phyloP scores from a whole-genome alignment of 2,797 vertebrate species.

The Aldrovandia affinis region DNA sequence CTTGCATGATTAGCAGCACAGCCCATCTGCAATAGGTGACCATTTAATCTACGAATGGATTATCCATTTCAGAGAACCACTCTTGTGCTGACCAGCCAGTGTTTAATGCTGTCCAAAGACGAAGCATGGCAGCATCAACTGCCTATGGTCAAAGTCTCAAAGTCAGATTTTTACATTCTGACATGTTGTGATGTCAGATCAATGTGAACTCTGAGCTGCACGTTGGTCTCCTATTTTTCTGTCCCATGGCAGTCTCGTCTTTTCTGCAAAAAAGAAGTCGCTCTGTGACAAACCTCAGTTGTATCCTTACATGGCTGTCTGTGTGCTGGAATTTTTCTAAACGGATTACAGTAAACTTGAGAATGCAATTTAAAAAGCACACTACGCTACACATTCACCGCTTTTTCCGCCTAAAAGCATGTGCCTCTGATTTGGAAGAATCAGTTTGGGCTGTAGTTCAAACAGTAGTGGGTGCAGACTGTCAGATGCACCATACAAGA shows the following conservation, averaged over 20 bases:
- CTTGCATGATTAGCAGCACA: not conserved
- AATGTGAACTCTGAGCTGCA: not conserved
- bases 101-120: not conserved
- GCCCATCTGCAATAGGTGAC: not conserved
- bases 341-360: slow-evolving; percentile 28
- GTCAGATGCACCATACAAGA: not conserved
- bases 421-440: not conserved
- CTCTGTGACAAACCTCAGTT: not conserved
- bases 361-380: slow-evolving; percentile 20
- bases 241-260: not conserved
- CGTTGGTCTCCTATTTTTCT: not conserved
- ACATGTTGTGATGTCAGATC: slow-evolving; percentile 15
- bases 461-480: not conserved
- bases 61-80: not conserved
- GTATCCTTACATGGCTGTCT: slow-evolving; percentile 3
- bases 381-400: not conserved
- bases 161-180: not conserved
- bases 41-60: slow-evolving; percentile 3
- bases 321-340: slow-evolving; percentile 3
- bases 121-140: not conserved
- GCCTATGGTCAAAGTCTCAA: not conserved
- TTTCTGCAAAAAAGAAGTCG: too few species aligned
- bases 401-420: not conserved
- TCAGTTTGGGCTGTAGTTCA: not conserved
- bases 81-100: not conserved